Percentiles rank a stretch among this genome's conserved stretches.
These are phyloP conservation scores for Dysdera silvatica DNA, from an alignment of 1,140 invertebrate species.

Conservation along the genomic window DNA sequence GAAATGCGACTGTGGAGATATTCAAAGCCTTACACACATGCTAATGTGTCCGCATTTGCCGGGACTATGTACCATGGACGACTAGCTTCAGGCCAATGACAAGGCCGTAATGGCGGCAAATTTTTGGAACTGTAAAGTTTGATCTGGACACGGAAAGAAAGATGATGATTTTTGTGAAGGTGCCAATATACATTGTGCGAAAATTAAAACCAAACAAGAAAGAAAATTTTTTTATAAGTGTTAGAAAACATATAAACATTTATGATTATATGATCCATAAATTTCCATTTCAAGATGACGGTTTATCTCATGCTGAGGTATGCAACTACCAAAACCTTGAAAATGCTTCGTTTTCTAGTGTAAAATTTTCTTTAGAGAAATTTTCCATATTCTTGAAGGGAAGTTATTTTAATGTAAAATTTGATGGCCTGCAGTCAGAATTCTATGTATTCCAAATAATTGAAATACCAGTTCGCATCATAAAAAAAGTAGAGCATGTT, in stretches of 20 bases:
- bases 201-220: background rate
- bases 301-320: background rate
- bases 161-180: too few species aligned
- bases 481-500: background rate
- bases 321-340: background rate
- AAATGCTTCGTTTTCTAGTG: background rate
- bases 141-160: too few species aligned
- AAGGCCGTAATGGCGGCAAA: too few species aligned
- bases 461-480: background rate
- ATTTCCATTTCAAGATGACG: background rate
- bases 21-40: too few species aligned
- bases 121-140: too few species aligned
- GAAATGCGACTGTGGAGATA: too few species aligned
- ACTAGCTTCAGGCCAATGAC: too few species aligned
- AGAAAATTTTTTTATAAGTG: background rate
- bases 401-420: background rate
- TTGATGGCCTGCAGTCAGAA: background rate
- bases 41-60: too few species aligned
- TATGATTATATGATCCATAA: conserved; percentile 1
- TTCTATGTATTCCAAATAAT: background rate
- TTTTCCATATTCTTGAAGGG: background rate
- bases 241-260: background rate
- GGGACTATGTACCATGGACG: too few species aligned
- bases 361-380: background rate
- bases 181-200: too few species aligned